A percentile compares a stretch with the other conserved stretches of the same genome.
Conservation (phyloP, 2,113 vertebrate genomes). For the Sceloporus tristichus region DNA sequence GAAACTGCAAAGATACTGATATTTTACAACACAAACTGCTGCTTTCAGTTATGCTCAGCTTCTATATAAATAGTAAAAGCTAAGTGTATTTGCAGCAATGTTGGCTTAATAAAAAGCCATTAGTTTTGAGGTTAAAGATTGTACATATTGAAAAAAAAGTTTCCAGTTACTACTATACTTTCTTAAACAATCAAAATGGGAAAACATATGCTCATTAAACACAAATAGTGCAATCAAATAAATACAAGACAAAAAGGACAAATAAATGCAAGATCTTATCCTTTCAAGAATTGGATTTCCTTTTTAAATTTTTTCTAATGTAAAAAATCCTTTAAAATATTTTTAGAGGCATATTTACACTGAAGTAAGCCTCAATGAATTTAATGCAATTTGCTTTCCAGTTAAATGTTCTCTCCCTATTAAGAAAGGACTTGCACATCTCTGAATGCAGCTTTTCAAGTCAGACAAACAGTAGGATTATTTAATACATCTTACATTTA, state of each 20-base stretch:
- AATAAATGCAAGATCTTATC: background rate
- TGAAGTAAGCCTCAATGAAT: background rate
- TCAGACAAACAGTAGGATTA: background rate
- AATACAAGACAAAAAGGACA: background rate
- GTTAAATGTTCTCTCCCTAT: background rate
- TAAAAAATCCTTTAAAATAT: background rate
- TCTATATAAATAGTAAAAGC: background rate
- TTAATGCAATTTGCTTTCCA: background rate
- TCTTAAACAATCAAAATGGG: background rate
- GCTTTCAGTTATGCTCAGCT: background rate
- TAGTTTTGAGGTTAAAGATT: background rate
- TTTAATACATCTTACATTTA: background rate
- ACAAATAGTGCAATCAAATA: background rate
- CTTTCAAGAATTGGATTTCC: background rate
- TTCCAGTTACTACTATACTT: background rate
- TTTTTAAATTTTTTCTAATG: background rate
- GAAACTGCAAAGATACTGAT: background rate
- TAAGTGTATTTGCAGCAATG: background rate
- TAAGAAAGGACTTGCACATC: background rate
- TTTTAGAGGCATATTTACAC: background rate
- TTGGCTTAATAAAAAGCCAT: background rate
- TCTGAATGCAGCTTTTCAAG: conserved; percentile 38
- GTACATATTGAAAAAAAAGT: background rate
- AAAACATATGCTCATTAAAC: background rate
- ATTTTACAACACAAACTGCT: background rate